Conservation (phyloP, 1,140 invertebrate species). For the Thalassaphorura encarpata region DNA sequence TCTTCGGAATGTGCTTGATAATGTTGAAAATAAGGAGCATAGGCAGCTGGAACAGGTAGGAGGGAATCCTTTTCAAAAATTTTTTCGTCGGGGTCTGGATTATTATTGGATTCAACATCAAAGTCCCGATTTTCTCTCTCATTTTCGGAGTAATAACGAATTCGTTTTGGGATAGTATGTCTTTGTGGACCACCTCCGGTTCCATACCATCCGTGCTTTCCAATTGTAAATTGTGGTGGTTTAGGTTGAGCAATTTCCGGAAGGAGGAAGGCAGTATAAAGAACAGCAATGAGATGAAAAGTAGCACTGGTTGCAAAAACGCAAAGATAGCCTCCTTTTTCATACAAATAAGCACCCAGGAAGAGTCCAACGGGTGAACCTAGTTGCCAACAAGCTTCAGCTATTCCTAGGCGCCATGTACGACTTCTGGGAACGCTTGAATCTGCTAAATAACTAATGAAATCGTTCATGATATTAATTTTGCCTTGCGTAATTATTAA, state of each 20-base stretch:
- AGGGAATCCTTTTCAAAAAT: conserved; percentile 3
- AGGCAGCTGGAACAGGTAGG: background rate
- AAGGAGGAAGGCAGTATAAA: conserved; percentile 24
- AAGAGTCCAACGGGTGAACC: conserved; percentile 27
- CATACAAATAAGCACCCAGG: conserved; percentile 25
- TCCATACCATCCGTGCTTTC: conserved; percentile 30
- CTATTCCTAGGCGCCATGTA: conserved; percentile 37
- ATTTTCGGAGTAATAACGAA: conserved; percentile 28
- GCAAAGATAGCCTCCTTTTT: conserved; percentile 25
- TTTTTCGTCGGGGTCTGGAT: background rate
- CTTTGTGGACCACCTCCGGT: background rate
- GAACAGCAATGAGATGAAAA: conserved; percentile 21
- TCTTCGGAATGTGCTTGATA: too few relatives aligned
- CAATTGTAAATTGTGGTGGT: conserved; percentile 8
- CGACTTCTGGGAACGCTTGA: conserved; percentile 34
- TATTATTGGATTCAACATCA: background rate
- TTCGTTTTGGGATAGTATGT: conserved; percentile 1
- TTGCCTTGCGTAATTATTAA: too few relatives aligned
- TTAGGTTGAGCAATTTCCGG: conserved; percentile 30
- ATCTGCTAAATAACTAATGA: conserved; percentile 40
- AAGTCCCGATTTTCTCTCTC: background rate
- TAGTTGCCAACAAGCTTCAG: conserved; percentile 31
- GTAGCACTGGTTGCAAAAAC: conserved; percentile 22
- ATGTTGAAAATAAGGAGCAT: too few relatives aligned
- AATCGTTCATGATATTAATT: too few relatives aligned